Evolutionary conservation across 2,888 invertebrate genomes (phyloP), one percentile per base, ranked within the genome.

Genomic region (Scaptomyza cyrtandrae): DNA sequence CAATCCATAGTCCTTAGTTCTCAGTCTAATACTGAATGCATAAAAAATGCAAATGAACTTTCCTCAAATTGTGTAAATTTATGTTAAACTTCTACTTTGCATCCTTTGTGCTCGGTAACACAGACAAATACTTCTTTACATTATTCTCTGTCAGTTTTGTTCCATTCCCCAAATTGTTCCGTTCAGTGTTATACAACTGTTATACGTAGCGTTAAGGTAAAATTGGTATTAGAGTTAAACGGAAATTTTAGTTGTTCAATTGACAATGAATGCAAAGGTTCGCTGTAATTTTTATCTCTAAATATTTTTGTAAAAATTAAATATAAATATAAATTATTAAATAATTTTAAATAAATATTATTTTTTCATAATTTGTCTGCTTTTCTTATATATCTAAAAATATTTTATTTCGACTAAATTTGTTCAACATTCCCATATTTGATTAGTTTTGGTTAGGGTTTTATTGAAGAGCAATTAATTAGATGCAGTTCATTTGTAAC

Each of bases 11-110:
- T 24, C 11, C 3, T 33, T 50, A 6, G 46, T 27, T 24, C 59
- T 33, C 11, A 16, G 33, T 16, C 41, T 35, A 6, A 31, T 27
- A 49, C 57, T 43, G 66, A 78, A 74, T 78, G 86, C 73, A 74
- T 76, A 67, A 78, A 80, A 83, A 83, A 83, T 83, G 84, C 78
- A 86, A 86, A 83, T 76, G 76, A 80, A 71, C 67, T 63, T 65
- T 64, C 54, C 63, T 70, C 71, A 70, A 80, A 76, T 66, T 74
- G 70, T 74, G 78, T 67, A 74, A 74, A 76, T 78, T 71, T 80
- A 83, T 86, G 78, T 71, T 61, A 83, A 86, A 69, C 74, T 67
- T 49, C 71, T 56, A 61, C 61, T 41, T 41, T 10, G 56, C 65
- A 16, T 59, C 48, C 74, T 65, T 45, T 65, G 70, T 56, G 60